A percentile compares a stretch with the other conserved stretches of the same genome.
phyloP scores from a whole-genome alignment of 2,797 vertebrate species.

The Sebastes nivosus region DNA sequence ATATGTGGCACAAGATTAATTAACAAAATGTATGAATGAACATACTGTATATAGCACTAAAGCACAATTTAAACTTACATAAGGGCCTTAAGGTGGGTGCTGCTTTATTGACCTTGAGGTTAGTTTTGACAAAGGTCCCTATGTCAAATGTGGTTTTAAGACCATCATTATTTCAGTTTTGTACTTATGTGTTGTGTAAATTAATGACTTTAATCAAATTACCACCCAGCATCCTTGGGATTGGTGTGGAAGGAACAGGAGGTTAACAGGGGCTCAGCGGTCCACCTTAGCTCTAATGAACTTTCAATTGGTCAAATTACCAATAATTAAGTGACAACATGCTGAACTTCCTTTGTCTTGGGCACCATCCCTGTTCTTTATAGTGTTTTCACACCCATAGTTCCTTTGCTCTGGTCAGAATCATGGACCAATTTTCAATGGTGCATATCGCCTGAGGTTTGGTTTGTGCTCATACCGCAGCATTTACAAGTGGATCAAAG shows the following conservation, averaged over 20 bases:
- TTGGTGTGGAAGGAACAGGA: background rate
- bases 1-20: background rate
- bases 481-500: too few species aligned
- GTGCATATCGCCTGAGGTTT: too few species aligned
- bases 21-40: background rate
- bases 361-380: too few species aligned
- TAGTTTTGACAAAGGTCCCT: background rate
- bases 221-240: background rate
- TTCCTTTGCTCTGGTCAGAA: too few species aligned
- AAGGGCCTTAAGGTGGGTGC: background rate
- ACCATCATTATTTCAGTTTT: background rate
- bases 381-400: too few species aligned
- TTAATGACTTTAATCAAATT: background rate
- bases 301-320: background rate
- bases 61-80: too few species aligned
- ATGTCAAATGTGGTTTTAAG: background rate
- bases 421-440: too few species aligned
- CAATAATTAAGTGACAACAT: too few species aligned
- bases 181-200: background rate
- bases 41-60: background rate
- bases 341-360: too few species aligned
- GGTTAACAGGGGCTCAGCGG: background rate
- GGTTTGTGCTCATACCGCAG: fast-evolving
- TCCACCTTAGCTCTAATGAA: background rate
- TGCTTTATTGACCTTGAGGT: background rate